These are phyloP conservation scores for Micrasema longulum DNA, from an alignment of 1,140 invertebrate genomes.

Conservation along the genomic window DNA sequence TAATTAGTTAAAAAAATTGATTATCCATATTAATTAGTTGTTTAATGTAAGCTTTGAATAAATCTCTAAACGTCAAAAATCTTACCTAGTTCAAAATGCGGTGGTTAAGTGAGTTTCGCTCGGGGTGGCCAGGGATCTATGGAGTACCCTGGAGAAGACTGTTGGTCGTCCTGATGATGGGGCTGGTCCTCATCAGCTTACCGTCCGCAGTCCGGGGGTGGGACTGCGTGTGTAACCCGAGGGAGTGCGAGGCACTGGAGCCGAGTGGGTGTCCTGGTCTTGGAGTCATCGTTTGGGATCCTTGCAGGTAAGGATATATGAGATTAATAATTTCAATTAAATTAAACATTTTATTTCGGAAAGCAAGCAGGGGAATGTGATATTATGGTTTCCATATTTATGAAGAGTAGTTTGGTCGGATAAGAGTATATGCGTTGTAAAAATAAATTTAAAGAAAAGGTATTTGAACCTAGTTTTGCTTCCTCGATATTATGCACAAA, in stretches of 20 bases:
- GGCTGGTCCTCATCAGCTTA: conserved; percentile 60
- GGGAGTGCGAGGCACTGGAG: conserved; percentile 71
- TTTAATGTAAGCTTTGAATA: too few relatives aligned
- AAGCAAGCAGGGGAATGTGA: too few relatives aligned
- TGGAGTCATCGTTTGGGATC: conserved; percentile 72
- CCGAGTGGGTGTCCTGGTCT: conserved; percentile 71
- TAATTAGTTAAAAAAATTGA: too few relatives aligned
- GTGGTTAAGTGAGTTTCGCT: conserved; percentile 6
- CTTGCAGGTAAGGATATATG: conserved; percentile 70
- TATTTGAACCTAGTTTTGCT: too few relatives aligned
- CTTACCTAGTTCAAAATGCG: conserved; percentile 1
- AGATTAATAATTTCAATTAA: background rate
- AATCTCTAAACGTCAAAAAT: too few relatives aligned
- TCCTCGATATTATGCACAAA: too few relatives aligned
- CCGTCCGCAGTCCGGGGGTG: conserved; percentile 59
- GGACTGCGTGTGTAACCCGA: conserved; percentile 70
- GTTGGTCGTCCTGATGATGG: conserved; percentile 54
- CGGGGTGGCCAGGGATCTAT: background rate
- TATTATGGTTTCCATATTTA: too few relatives aligned
- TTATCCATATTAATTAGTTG: too few relatives aligned
- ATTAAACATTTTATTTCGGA: background rate
- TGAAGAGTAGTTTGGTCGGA: too few relatives aligned
- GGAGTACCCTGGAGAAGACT: conserved; percentile 2
- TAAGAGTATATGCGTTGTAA: too few relatives aligned
- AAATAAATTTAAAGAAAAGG: too few relatives aligned